Evolutionary conservation across 2,113 vertebrate genomes (phyloP), one percentile per base, ranked within the genome.

Genomic region (Peromyscus leucopus): DNA sequence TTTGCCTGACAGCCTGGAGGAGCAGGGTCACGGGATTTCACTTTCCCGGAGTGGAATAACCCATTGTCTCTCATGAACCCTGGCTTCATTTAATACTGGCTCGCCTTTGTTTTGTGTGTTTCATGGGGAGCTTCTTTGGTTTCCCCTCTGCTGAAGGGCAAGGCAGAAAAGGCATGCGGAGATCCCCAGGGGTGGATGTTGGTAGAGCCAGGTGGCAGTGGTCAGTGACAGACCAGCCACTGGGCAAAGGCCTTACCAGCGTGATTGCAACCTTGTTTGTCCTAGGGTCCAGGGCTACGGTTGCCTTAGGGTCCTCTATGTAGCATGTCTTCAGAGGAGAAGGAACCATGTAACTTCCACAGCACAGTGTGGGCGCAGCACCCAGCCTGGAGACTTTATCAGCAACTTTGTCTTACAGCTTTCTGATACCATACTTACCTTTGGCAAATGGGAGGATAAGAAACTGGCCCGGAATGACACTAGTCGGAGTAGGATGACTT

Each of bases 1-100:
- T 80, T 67, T 36, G 71, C 61, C 13, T 0, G 22, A 31, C 0
- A 2, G 24, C 10, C 26, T 78, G 75, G 59, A 93, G 90, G n/a
- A 55, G 8, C 28, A 12, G 51, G 13, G 36, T 3, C 2, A 1
- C 57, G 69, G 67, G 61, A 1, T 0, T 93, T 97, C 65, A 21
- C 76, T 95, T 94, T 71, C 57, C 91, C 67, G 65, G 16, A 79
- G 95, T 86, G 57, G 92, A 91, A 86, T 19, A 82, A 21, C 90
- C 84, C 21, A n/a, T 65, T 17, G 36, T 42, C 55, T 46, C 17
- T 71, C 78, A 51, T 80, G 93, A 55, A 12, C 39, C 63, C 72
- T 80, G 90, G 31, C n/a, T 88, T 48, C 51, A 9, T 95, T 83
- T 82, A 88, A 71, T 5, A 31, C 28, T 93, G 90, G 31, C 5